These are phyloP conservation scores for Plutella xylostella DNA, from an alignment of 2,888 invertebrate genomes.

Conservation along the genomic window DNA sequence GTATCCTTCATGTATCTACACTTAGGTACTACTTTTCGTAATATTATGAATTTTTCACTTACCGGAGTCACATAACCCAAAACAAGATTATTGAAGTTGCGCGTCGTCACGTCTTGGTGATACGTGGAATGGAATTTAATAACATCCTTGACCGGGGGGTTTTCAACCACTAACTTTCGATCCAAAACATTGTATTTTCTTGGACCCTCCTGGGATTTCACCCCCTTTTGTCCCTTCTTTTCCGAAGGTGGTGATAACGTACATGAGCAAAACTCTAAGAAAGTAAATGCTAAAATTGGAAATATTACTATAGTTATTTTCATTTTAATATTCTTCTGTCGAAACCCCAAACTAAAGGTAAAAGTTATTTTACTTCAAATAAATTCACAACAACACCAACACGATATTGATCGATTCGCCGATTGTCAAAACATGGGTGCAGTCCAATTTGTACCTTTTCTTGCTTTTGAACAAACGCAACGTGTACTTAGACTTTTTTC, in stretches of 20 bases:
- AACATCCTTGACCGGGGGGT: conserved; percentile 79
- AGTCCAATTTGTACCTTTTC: no score
- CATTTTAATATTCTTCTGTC: no score
- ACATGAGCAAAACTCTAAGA: conserved; percentile 47
- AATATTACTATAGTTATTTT: no score
- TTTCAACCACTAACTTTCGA: conserved; percentile 76
- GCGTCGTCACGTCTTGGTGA: conserved; percentile 74
- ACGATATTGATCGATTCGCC: no score
- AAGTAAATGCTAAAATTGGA: no score
- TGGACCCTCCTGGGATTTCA: conserved; percentile 68
- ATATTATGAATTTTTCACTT: conserved; percentile 37
- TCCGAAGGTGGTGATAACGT: conserved; percentile 59
- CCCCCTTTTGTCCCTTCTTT: conserved; percentile 53
- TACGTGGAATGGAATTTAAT: conserved; percentile 81
- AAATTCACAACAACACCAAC: no score
- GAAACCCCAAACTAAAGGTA: no score
- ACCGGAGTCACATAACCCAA: conserved; percentile 95
- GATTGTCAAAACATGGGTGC: no score
- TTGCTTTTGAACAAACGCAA: no score
- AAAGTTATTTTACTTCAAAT: no score
- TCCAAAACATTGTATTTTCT: conserved; percentile 75
- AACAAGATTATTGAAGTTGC: conserved; percentile 79
- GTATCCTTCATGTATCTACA: neutral
- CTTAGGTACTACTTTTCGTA: neutral
- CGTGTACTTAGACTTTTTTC: no score